These are phyloP conservation scores for Ormyrus rosae DNA, from an alignment of 2,888 invertebrate species.

Conservation along the genomic window DNA sequence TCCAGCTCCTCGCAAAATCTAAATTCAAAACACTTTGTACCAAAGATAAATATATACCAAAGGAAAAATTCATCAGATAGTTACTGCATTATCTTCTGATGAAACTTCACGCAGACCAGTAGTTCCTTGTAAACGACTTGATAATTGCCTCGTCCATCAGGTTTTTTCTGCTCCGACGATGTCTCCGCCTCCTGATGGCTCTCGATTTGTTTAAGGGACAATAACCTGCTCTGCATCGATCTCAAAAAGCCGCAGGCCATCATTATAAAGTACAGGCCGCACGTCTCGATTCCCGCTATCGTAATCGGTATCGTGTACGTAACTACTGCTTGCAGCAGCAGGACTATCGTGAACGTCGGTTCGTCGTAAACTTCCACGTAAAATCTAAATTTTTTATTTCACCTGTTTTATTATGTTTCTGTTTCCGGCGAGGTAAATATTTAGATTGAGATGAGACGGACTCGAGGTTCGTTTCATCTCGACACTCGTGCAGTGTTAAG, in stretches of 20 bases:
- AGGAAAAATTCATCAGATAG: background rate
- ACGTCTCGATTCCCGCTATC: conserved; percentile 2
- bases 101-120: conserved; percentile 3
- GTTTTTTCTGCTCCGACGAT: background rate
- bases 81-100: conserved; percentile 21
- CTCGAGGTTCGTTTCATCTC: background rate
- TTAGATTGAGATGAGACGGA: no score
- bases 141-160: background rate
- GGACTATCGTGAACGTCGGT: conserved; percentile 1
- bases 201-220: no score
- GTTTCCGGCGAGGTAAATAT: no score
- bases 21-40: background rate
- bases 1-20: conserved; percentile 30
- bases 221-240: background rate
- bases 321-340: background rate
- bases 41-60: background rate
- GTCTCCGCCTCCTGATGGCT: no score
- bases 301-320: background rate
- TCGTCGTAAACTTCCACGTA: conserved; percentile 32
- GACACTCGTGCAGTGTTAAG: no score
- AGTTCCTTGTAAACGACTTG: background rate
- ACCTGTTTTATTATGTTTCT: no score
- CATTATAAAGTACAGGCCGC: conserved; percentile 16
- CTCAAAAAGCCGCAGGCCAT: conserved; percentile 36
- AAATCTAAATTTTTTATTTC: conserved; percentile 2